phyloP scores from a whole-genome alignment of 2,797 vertebrate species.

The Anableps anableps region DNA sequence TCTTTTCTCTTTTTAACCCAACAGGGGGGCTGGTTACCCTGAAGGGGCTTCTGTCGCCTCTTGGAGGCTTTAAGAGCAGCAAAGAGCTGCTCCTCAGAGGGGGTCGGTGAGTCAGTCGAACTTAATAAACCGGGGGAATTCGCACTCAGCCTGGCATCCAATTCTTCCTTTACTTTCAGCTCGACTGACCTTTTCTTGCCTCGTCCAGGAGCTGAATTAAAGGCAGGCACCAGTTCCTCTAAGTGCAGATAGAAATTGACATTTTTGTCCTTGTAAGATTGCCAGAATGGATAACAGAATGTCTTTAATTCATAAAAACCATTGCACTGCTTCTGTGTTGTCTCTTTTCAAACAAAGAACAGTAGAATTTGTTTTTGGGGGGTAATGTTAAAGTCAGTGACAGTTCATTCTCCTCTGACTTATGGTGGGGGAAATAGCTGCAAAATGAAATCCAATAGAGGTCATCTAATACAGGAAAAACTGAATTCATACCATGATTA shows the following conservation, averaged over 20 bases:
- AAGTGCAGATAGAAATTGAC: not conserved
- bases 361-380: no score
- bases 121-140: slow-evolving; percentile 26
- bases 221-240: not conserved
- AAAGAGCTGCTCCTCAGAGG: slow-evolving; percentile 7
- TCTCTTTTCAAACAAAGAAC: not conserved
- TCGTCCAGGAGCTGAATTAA: not conserved
- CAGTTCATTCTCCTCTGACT: not conserved
- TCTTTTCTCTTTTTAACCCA: slow-evolving; percentile 9
- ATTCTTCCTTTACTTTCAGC: slow-evolving; percentile 16
- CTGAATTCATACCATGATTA: not conserved
- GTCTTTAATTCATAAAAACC: no score
- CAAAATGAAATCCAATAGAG: not conserved
- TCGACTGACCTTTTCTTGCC: slow-evolving; percentile 15
- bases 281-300: not conserved
- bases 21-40: not conserved
- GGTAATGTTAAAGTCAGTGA: no score
- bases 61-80: slow-evolving; percentile 4
- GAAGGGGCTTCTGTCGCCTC: not conserved
- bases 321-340: not conserved
- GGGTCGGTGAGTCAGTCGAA: slow-evolving; percentile 9
- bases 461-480: not conserved
- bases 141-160: slow-evolving; percentile 6
- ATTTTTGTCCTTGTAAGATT: not conserved
- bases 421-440: not conserved